A percentile compares a stretch with the other conserved stretches of the same genome.
phyloP scores from a whole-genome alignment of 2,113 vertebrate species.

The Mesocricetus auratus region DNA sequence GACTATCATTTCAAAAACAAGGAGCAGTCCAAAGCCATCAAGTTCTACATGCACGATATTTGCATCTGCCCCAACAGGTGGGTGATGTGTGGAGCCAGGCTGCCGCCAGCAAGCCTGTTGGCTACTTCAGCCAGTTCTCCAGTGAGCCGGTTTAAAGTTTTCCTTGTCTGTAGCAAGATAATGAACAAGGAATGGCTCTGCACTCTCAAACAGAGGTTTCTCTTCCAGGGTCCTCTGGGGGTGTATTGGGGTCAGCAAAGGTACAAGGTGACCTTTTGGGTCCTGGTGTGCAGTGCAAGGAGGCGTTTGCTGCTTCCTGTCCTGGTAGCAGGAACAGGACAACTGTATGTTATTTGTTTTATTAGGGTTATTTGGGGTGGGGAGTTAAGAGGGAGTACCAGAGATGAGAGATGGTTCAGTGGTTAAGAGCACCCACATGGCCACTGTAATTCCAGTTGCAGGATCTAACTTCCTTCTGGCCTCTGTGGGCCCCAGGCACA shows the following conservation, averaged over 20 bases:
- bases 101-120: too few relatives aligned
- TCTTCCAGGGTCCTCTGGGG: background rate
- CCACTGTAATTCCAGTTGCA: background rate
- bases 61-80: slow-evolving; percentile 97
- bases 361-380: background rate
- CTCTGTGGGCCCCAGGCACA: background rate
- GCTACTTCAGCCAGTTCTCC: background rate
- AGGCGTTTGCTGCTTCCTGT: background rate
- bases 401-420: background rate
- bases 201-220: slow-evolving; percentile 85
- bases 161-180: background rate
- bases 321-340: background rate
- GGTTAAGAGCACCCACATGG: background rate
- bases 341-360: background rate
- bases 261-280: background rate
- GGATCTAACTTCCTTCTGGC: background rate
- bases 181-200: background rate
- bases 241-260: background rate
- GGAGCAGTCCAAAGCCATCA: slow-evolving; percentile 98
- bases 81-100: background rate
- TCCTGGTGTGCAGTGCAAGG: background rate
- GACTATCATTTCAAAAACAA: slow-evolving; percentile 99
- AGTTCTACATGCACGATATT: slow-evolving; percentile 99
- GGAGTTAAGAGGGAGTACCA: background rate
- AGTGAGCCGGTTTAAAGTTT: background rate